Conservation (phyloP, 2,888 invertebrate genomes). For the Lasioglossum morio region DNA sequence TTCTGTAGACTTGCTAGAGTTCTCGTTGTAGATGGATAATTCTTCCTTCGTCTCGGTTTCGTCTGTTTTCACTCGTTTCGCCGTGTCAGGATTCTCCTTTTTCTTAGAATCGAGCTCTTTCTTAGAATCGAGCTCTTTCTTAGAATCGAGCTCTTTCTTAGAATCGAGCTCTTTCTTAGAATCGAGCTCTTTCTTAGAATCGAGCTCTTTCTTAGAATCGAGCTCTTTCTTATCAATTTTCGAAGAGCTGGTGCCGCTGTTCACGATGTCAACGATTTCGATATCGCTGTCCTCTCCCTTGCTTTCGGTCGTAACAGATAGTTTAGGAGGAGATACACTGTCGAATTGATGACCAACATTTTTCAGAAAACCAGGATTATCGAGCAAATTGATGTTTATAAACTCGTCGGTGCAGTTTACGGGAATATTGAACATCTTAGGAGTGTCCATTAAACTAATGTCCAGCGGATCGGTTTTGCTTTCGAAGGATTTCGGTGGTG, state of each 20-base stretch:
- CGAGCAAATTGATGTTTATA: constrained; percentile 77
- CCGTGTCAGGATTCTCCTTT: not conserved
- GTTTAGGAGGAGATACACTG: not conserved
- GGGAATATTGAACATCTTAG: not conserved
- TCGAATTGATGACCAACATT: constrained; percentile 24
- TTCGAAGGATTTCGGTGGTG: not conserved
- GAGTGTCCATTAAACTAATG: not conserved
- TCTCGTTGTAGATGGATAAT: constrained; percentile 50
- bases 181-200: constrained; percentile 22
- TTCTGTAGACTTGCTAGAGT: constrained; percentile 36
- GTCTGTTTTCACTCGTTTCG: constrained; percentile 8
- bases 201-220: constrained; percentile 11
- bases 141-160: constrained; percentile 3
- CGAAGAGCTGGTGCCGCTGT: constrained; percentile 18
- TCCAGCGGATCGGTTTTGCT: not conserved
- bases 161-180: constrained; percentile 4
- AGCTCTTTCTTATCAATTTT: constrained; percentile 25
- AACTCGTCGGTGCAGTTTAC: constrained; percentile 72
- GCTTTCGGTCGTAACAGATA: constrained; percentile 1
- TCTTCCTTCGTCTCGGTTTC: constrained; percentile 25
- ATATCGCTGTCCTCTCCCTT: constrained; percentile 80
- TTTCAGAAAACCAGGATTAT: constrained; percentile 74
- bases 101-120: constrained; percentile 1
- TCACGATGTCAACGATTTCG: constrained; percentile 74
- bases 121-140: constrained; percentile 5